Evolutionary conservation across 2,113 vertebrate species (phyloP), one percentile per base, ranked within the genome.

Genomic region (Tor tambroides): DNA sequence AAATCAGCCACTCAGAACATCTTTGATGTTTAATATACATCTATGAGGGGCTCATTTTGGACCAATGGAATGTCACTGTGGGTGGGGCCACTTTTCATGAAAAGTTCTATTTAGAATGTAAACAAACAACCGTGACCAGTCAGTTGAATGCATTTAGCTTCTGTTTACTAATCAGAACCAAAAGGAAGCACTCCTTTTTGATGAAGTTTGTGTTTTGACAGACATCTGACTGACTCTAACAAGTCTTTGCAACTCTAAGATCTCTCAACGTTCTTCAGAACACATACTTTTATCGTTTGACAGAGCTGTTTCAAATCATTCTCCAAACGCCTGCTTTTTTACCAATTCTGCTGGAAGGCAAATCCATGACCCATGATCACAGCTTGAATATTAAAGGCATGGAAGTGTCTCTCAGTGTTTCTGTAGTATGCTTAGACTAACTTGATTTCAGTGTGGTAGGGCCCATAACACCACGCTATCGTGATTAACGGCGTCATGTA

Each of bases 401-500:
- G 72, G 41, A 75, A 15, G n/a, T 75, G 72, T 49, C 12, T 75
- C 23, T 46, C 38, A 14, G 15, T 28, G 72, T 76, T 76, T 76
- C 14, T 76, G n/a, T 76, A 46, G 74, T 49, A 15, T 76, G 74
- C 14, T 76, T 76, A 4, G 41, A 46, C 74, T 30, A 28, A 30
- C 63, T 76, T 0, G 0, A 49, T 28, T 28, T 76, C 41, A 76
- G 41, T 46, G 43, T 9, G 26, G 56, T 54, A 71, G 74, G 65
- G 26, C 59, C 35, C 35, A n/a, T 35, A 28, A 82, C 46, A 51
- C 46, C 77, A 51, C 4, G 1, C 12, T 74, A 78, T 28, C 83
- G 79, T 78, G 28, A 77, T 80, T 90, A 88, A 83, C 32, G 10
- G 3, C 28, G 35, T 67, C 41, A 43, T 69, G 71, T 69, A 46